Percentiles rank a stretch among this genome's conserved stretches.
Evolutionary conservation across 2,113 vertebrate genomes (phyloP).

Genomic region (Oryzias curvinotus): DNA sequence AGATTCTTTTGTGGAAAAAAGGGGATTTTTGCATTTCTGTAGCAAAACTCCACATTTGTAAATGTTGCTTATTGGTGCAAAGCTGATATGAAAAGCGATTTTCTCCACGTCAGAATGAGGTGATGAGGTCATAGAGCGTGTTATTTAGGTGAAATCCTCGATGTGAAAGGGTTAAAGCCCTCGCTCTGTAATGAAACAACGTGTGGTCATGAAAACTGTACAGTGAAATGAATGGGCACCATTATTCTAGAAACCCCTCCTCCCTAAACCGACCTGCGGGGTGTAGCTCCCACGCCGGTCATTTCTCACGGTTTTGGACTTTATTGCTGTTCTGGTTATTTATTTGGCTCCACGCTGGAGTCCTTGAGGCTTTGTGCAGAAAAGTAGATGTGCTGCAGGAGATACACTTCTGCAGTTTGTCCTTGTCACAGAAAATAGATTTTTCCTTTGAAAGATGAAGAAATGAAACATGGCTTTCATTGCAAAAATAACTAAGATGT

Average conservation of each 20-base stretch:
- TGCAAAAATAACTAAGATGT: too few species aligned
- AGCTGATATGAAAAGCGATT: too few species aligned
- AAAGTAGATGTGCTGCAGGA: not conserved
- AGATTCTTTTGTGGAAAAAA: too few species aligned
- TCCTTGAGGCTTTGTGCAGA: not conserved
- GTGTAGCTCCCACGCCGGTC: not conserved
- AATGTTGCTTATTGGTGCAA: too few species aligned
- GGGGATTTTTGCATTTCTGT: too few species aligned
- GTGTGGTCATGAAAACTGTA: not conserved
- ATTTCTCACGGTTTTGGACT: too few species aligned
- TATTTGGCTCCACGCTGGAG: not conserved
- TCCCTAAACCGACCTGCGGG: not conserved
- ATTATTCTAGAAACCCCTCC: not conserved
- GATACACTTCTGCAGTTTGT: not conserved
- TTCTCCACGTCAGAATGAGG: too few species aligned
- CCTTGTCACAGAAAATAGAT: constrained; percentile 1
- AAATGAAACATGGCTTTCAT: not conserved
- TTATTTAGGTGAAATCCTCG: too few species aligned
- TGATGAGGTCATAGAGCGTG: too few species aligned
- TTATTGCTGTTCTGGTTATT: not conserved
- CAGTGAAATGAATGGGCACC: not conserved
- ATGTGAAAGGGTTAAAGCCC: too few species aligned
- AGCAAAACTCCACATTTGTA: too few species aligned
- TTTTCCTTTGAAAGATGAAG: constrained; percentile 4
- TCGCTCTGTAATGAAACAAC: not conserved